Conservation (phyloP, 35 echinoderm and acorn worm genomes). For the Ophioderma brevispina region DNA sequence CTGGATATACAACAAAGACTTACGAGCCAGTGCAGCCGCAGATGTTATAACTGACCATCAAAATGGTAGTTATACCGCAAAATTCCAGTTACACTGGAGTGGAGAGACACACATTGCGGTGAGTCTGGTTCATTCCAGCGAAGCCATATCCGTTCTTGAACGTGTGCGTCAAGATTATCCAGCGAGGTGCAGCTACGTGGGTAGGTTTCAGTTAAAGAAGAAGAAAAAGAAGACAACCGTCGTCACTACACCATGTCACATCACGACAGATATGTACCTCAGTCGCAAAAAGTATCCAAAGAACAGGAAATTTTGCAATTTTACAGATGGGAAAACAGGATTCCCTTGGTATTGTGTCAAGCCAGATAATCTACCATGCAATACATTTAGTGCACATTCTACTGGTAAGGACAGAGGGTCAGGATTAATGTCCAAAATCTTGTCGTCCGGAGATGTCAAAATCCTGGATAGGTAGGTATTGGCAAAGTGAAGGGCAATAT, state of each 20-base stretch:
- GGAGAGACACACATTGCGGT: constrained; percentile 2
- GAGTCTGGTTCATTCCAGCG: constrained; percentile 45
- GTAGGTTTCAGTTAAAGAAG: not conserved
- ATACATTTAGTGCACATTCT: too few species aligned
- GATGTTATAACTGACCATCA: constrained; percentile 45
- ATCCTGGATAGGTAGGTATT: too few species aligned
- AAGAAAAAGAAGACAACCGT: too few species aligned
- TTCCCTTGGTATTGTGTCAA: not conserved
- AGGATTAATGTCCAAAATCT: too few species aligned
- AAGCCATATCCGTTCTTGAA: constrained; percentile 22
- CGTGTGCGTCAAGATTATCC: not conserved
- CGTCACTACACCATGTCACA: not conserved
- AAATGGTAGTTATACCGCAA: constrained; percentile 49
- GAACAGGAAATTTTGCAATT: not conserved
- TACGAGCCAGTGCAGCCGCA: constrained; percentile 1
- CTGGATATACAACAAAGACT: constrained; percentile 8
- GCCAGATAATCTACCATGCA: not conserved
- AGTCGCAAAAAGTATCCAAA: not conserved
- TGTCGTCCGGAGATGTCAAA: too few species aligned
- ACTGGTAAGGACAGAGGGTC: too few species aligned
- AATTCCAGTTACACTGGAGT: constrained; percentile 30
- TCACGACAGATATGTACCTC: not conserved
- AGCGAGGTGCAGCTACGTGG: not conserved
- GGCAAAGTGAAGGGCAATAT: too few species aligned
- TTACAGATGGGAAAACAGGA: not conserved